Evolutionary conservation across 1,140 invertebrate genomes (phyloP).

Genomic region (Papilio dardanus): DNA sequence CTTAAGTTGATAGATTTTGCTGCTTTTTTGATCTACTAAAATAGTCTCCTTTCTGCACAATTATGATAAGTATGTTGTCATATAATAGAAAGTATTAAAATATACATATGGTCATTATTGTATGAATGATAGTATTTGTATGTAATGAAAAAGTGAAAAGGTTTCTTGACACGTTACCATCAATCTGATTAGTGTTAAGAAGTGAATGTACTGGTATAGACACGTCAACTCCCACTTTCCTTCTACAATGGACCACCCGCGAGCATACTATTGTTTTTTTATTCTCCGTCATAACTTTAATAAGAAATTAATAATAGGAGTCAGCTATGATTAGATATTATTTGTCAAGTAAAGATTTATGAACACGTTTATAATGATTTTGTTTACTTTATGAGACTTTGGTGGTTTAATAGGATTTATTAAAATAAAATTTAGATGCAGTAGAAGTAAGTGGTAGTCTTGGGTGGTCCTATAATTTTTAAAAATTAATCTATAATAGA

Average conservation of each 20-base stretch:
- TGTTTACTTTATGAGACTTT: not conserved
- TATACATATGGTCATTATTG: not conserved
- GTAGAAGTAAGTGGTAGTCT: not conserved
- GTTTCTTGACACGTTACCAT: slow-evolving; percentile 43
- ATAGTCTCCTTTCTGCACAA: too few species aligned
- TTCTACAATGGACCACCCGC: slow-evolving; percentile 55
- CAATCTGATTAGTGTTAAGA: slow-evolving; percentile 56
- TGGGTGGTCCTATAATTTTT: not conserved
- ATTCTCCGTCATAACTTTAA: slow-evolving; percentile 20
- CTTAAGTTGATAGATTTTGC: too few species aligned
- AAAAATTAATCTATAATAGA: not conserved
- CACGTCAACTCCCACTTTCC: slow-evolving; percentile 47
- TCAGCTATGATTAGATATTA: slow-evolving; percentile 21
- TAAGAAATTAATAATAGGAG: slow-evolving; percentile 27
- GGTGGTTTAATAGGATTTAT: slow-evolving; percentile 6
- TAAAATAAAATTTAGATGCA: not conserved
- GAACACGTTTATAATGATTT: not conserved
- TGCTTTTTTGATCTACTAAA: too few species aligned
- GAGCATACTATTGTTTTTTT: slow-evolving; percentile 4
- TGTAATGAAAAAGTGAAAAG: slow-evolving; percentile 44
- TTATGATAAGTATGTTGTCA: too few species aligned
- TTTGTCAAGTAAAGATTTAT: slow-evolving; percentile 10
- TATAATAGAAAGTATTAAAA: not conserved
- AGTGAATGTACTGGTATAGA: slow-evolving; percentile 50
- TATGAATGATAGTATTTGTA: not conserved